phyloP scores from a whole-genome alignment of 2,888 invertebrate genomes.

The Cetonia aurata region DNA sequence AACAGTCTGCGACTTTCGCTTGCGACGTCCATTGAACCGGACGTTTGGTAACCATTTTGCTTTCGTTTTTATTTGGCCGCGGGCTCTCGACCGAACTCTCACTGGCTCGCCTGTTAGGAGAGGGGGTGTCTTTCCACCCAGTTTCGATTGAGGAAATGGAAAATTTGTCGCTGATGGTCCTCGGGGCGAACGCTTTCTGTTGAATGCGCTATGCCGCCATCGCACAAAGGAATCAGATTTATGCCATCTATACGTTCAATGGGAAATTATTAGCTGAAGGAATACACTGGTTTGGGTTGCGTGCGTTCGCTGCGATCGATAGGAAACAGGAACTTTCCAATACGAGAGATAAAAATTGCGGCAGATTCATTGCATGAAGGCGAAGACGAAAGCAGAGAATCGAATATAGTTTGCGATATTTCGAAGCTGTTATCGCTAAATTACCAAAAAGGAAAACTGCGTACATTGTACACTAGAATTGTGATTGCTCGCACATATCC shows the following conservation, averaged over 20 bases:
- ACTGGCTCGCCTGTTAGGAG: too few relatives aligned
- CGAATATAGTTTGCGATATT: too few relatives aligned
- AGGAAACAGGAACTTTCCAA: too few relatives aligned
- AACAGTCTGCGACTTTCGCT: neutral
- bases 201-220: constrained; percentile 45
- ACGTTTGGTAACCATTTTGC: constrained; percentile 31
- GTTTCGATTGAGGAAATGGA: constrained; percentile 47
- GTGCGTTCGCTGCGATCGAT: too few relatives aligned
- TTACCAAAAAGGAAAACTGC: too few relatives aligned
- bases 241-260: constrained; percentile 40
- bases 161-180: constrained; percentile 48
- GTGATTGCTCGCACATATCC: too few relatives aligned
- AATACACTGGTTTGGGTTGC: neutral
- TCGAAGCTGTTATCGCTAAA: too few relatives aligned
- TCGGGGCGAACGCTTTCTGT: constrained; percentile 39
- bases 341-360: too few relatives aligned
- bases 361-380: too few relatives aligned
- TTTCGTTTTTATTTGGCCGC: constrained; percentile 3
- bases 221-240: constrained; percentile 44
- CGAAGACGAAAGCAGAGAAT: too few relatives aligned
- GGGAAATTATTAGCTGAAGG: constrained; percentile 31
- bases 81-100: neutral
- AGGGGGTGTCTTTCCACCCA: constrained; percentile 36
- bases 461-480: too few relatives aligned
- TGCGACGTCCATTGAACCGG: constrained; percentile 18